Evolutionary conservation across 2,888 invertebrate genomes (phyloP).

Genomic region (Andrena flavipes): DNA sequence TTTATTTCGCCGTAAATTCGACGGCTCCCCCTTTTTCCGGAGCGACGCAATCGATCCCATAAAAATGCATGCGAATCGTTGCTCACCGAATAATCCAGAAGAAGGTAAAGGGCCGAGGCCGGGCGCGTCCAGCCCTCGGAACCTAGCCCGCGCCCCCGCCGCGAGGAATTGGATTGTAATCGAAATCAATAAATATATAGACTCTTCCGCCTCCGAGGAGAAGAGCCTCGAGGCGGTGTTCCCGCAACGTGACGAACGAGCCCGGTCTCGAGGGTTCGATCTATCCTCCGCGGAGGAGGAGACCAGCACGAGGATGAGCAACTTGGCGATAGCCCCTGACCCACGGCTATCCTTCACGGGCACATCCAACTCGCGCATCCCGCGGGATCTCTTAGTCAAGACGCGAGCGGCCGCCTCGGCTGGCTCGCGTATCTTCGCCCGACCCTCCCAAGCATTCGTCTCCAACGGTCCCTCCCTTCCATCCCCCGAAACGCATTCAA

Average conservation of each 20-base stretch:
- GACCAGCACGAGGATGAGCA: conserved; percentile 72
- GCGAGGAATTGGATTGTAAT: conserved; percentile 72
- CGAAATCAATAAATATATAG: conserved; percentile 82
- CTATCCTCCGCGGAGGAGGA: conserved; percentile 78
- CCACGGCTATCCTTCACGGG: conserved; percentile 83
- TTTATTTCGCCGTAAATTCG: not conserved
- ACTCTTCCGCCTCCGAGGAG: conserved; percentile 69
- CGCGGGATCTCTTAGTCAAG: conserved; percentile 81
- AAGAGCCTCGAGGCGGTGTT: conserved; percentile 70
- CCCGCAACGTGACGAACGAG: conserved; percentile 80
- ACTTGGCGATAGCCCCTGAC: conserved; percentile 83
- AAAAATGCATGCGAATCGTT: conserved; percentile 47
- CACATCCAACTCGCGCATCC: conserved; percentile 79
- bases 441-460: not conserved
- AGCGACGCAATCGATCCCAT: conserved; percentile 36
- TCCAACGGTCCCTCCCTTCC: not conserved
- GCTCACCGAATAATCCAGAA: conserved; percentile 27
- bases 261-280: conserved; percentile 83
- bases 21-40: not conserved
- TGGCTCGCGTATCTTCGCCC: not conserved
- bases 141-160: not conserved
- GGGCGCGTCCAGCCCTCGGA: conserved; percentile 9
- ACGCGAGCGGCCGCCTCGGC: conserved; percentile 53
- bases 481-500: not conserved
- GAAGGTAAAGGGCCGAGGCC: conserved; percentile 19